Evolutionary conservation across 1,140 invertebrate genomes (phyloP), one percentile per base, ranked within the genome.

Genomic region (Drosophila nigrodunni): DNA sequence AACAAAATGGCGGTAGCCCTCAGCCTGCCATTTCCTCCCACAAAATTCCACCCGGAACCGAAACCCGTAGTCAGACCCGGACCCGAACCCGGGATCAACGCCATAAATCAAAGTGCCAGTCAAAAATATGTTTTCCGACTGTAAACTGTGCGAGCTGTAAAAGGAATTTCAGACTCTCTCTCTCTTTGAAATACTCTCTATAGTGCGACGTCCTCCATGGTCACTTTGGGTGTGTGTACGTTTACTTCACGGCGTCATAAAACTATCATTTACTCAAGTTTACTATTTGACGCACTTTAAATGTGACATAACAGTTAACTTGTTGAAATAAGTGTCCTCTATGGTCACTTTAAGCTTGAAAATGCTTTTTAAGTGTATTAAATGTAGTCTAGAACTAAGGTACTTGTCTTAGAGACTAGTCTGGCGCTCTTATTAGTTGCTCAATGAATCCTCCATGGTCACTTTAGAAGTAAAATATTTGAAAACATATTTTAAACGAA

Each of bases 61-160:
- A 30, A 47, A 18, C 18, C 34, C 15, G 11, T 59, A n/a, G 21
- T 18, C 11, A 10, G 52, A 58, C 55, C 13, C 37, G 7, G 13
- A 9, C 18, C 49, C 18, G 21, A 4, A 30, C 18, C 49, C 50
- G 39, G 71, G 18, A 70, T 43, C 57, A 78, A 75, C 49, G 69
- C 74, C 85, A 90, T 89, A 90, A 89, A 89, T 89, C 85, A 89
- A 88, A 83, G 70, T 39, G 49, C 74, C 60, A 88, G 85, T 83
- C 85, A 88, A 87, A 88, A 88, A 89, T 89, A 83, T 88, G 85
- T 83, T 88, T 88, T 79, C 59, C 52, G 59, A 49, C 58, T 70
- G 41, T 62, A 61, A 70, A 74, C 44, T 62, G 47, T 35, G 52
- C 54, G 37, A 62, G 21, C 43, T 10, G 9, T n/a, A 11, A 37